Evolutionary conservation across 92 coral and sea anemone species (phyloP).

Genomic region (Actinostola sp.): DNA sequence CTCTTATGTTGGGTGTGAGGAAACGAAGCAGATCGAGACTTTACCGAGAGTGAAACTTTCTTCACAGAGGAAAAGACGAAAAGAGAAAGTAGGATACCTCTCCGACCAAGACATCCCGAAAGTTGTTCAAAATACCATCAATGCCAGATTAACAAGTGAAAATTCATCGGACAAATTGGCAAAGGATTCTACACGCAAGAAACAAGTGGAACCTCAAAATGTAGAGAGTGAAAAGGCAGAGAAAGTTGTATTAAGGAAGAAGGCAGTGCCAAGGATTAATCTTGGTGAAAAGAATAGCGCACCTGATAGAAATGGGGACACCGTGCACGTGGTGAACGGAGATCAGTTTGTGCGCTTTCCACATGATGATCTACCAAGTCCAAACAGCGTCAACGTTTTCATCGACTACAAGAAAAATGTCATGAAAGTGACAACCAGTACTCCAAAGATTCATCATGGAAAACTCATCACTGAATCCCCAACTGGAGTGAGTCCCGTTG

Average conservation of each 20-base stretch:
- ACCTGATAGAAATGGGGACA: neutral
- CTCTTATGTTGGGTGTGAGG: slow-evolving; percentile 62
- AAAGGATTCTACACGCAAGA: neutral
- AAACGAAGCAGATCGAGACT: slow-evolving; percentile 63
- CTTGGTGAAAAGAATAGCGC: neutral
- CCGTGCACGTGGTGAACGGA: neutral
- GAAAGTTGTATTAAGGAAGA: neutral
- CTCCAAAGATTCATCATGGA: slow-evolving; percentile 60
- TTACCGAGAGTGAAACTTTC: slow-evolving; percentile 33
- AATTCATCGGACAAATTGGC: neutral
- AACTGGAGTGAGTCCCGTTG: slow-evolving; percentile 32
- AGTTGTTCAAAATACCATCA: slow-evolving; percentile 2
- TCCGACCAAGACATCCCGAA: slow-evolving; percentile 35
- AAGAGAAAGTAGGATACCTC: slow-evolving; percentile 15
- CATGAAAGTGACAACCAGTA: slow-evolving; percentile 60
- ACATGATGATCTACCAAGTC: slow-evolving; percentile 42
- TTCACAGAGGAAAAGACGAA: slow-evolving; percentile 31
- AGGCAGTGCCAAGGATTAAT: slow-evolving; percentile 4
- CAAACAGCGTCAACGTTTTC: slow-evolving; percentile 63
- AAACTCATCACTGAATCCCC: slow-evolving; percentile 21
- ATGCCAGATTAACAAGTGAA: neutral
- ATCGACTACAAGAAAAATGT: slow-evolving; percentile 74
- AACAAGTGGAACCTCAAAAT: neutral
- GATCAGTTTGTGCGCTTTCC: slow-evolving; percentile 3
- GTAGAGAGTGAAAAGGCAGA: neutral